Evolutionary conservation across 2,888 invertebrate genomes (phyloP).

Genomic region (Seira ritae): DNA sequence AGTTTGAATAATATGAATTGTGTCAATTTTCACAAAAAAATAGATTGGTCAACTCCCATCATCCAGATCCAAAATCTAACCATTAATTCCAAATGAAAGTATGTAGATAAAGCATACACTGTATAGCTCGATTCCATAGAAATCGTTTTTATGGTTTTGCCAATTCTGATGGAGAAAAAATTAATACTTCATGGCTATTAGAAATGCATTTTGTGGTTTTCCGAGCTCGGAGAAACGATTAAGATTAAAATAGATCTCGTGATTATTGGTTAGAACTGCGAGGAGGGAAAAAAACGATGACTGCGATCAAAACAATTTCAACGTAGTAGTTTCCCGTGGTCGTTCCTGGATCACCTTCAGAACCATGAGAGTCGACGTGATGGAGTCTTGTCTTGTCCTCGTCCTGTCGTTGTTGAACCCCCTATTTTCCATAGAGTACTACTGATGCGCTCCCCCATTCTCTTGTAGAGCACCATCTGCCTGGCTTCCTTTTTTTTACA

Average conservation of each 20-base stretch:
- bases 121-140: neutral
- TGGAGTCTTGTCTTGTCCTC: neutral
- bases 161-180: conserved; percentile 37
- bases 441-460: neutral
- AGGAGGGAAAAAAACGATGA: conserved; percentile 40
- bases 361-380: no score
- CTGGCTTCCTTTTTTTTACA: conserved; percentile 13
- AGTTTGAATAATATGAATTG: neutral
- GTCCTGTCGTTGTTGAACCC: no score
- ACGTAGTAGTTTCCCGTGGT: neutral
- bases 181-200: conserved; percentile 63
- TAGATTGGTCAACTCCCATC: neutral
- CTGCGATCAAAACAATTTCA: conserved; percentile 45
- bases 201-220: conserved; percentile 57
- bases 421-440: neutral
- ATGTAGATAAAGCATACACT: no score
- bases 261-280: conserved; percentile 61
- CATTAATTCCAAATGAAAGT: no score
- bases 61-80: neutral
- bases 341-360: neutral
- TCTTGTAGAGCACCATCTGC: neutral
- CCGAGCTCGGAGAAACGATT: conserved; percentile 45
- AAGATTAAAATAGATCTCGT: conserved; percentile 60
- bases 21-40: neutral
- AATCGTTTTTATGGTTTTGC: neutral